These are phyloP conservation scores for Steatornis caripensis DNA, from an alignment of 2,113 vertebrate genomes.

Conservation along the genomic window DNA sequence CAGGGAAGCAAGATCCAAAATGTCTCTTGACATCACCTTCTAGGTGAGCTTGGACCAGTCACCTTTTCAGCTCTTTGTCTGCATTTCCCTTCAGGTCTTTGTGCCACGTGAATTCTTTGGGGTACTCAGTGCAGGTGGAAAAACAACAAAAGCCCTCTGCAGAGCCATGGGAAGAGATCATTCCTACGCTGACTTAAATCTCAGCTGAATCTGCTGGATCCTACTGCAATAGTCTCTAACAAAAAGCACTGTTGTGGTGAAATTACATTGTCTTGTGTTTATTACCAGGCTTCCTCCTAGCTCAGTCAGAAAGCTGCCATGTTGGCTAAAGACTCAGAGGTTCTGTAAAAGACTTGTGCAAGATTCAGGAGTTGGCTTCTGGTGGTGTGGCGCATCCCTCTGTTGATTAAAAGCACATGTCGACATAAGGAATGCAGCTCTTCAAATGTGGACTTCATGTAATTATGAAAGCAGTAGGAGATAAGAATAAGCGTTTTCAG, in stretches of 20 bases:
- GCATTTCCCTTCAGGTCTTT: not conserved
- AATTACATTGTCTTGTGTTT: not conserved
- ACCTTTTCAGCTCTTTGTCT: not conserved
- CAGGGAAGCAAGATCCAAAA: not conserved
- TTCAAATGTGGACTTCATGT: not conserved
- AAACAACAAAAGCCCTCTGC: not conserved
- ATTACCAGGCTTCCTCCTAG: not conserved
- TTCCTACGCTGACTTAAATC: not conserved
- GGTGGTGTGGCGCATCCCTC: not conserved
- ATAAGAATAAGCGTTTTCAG: slow-evolving; percentile 33
- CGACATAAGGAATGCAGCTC: not conserved
- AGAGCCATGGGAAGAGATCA: not conserved
- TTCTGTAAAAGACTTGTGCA: not conserved
- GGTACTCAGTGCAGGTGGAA: not conserved
- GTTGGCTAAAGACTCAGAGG: not conserved
- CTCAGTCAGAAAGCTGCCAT: not conserved
- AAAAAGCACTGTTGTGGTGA: not conserved
- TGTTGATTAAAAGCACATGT: slow-evolving; percentile 4
- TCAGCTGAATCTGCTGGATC: not conserved
- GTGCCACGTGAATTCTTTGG: not conserved
- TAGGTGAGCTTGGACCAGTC: not conserved
- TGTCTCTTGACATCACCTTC: not conserved
- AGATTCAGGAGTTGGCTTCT: not conserved
- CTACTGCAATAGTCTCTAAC: not conserved
- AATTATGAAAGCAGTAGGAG: slow-evolving; percentile 53